Percentiles rank a stretch among this genome's conserved stretches.
phyloP scores from a whole-genome alignment of 2,888 invertebrate species.

The Stenchaetothrips biformis region DNA sequence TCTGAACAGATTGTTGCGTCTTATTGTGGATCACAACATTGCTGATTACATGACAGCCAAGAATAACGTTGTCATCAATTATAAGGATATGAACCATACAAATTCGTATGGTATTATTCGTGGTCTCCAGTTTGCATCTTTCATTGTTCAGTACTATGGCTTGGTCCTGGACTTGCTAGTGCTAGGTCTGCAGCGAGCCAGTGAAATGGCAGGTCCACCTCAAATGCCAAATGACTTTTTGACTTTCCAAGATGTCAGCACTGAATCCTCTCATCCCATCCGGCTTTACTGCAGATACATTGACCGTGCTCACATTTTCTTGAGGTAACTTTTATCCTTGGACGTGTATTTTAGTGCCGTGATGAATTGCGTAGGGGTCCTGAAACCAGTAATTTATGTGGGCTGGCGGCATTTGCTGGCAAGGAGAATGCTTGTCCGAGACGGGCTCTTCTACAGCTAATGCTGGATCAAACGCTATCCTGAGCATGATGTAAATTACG shows the following conservation, averaged over 20 bases:
- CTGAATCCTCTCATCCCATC: conserved; percentile 94
- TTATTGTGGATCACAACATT: conserved; percentile 99
- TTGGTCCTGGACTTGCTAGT: conserved; percentile 95
- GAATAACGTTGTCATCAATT: conserved; percentile 99
- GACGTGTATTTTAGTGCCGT: not conserved
- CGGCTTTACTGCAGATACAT: conserved; percentile 94
- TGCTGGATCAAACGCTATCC: conserved; percentile 19
- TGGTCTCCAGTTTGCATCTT: conserved; percentile 98
- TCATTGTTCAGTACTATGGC: conserved; percentile 98
- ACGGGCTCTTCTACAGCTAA: not conserved
- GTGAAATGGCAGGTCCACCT: conserved; percentile 99
- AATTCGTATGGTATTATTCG: conserved; percentile 98
- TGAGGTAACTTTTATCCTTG: conserved; percentile 55
- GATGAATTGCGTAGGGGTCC: conserved; percentile 37
- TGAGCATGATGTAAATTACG: not conserved
- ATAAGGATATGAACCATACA: conserved; percentile 99
- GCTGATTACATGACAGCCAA: conserved; percentile 99
- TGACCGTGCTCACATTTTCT: conserved; percentile 93
- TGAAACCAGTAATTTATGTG: conserved; percentile 43
- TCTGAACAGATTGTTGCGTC: conserved; percentile 86
- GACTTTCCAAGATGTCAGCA: conserved; percentile 90
- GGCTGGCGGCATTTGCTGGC: conserved; percentile 44
- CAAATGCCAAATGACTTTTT: conserved; percentile 99
- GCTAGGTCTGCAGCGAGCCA: conserved; percentile 90
- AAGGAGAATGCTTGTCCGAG: not conserved